A percentile compares a stretch with the other conserved stretches of the same genome.
Conservation (phyloP, 2,797 vertebrate species). For the Eutrigla gurnardus region DNA sequence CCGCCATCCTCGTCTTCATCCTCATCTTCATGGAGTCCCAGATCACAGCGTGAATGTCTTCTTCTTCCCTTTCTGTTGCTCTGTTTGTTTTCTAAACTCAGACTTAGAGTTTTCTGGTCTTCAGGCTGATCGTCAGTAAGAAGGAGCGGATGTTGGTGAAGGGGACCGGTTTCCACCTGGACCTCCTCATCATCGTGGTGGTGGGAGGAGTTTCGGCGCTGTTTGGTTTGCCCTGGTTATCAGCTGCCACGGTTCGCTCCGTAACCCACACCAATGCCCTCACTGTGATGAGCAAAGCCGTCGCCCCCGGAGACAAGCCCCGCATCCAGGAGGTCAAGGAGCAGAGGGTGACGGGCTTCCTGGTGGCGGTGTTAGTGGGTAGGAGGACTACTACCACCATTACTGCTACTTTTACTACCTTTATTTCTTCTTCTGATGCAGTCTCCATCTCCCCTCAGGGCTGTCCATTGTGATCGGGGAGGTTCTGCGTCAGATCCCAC, state of each 20-base stretch:
- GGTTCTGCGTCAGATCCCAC: constrained; percentile 90
- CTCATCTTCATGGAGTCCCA: constrained; percentile 98
- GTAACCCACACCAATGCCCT: constrained; percentile 95
- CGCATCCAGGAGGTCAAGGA: constrained; percentile 95
- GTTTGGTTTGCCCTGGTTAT: constrained; percentile 94
- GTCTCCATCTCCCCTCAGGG: constrained; percentile 59
- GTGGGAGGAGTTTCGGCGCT: constrained; percentile 91
- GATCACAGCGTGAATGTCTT: constrained; percentile 84
- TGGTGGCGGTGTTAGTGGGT: constrained; percentile 93
- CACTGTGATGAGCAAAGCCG: constrained; percentile 94
- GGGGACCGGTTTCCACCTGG: constrained; percentile 93
- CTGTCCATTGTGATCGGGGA: constrained; percentile 91
- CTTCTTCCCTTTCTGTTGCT: not conserved
- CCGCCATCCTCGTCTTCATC: constrained; percentile 93
- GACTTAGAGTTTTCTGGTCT: not conserved
- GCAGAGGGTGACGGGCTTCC: constrained; percentile 92
- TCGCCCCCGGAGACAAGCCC: constrained; percentile 92
- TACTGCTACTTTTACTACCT: not conserved
- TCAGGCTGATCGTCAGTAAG: constrained; percentile 92
- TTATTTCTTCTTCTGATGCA: not conserved
- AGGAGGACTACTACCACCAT: constrained; percentile 50
- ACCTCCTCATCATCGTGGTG: constrained; percentile 91
- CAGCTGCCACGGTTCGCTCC: constrained; percentile 92
- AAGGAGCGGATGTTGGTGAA: constrained; percentile 94
- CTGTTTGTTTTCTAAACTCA: not conserved